These are phyloP conservation scores for Venusia cambrica DNA, from an alignment of 2,888 invertebrate genomes.

Conservation along the genomic window DNA sequence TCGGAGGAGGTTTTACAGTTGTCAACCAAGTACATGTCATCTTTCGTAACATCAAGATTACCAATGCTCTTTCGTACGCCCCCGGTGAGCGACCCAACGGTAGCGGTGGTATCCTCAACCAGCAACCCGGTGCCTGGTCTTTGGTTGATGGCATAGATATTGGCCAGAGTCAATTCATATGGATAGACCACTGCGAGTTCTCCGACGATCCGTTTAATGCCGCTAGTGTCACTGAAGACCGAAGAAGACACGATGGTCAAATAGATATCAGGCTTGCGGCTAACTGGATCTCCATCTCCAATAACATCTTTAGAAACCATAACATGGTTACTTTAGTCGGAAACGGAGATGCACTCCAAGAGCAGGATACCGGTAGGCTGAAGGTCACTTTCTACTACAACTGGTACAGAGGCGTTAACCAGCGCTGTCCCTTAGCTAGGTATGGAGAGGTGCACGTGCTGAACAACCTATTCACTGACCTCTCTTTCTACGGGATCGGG, in stretches of 20 bases:
- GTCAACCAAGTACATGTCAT: slow-evolving; percentile 5
- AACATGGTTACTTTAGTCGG: slow-evolving; percentile 22
- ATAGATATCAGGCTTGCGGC: slow-evolving; percentile 18
- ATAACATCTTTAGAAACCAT: slow-evolving; percentile 27
- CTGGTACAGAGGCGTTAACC: slow-evolving; percentile 22
- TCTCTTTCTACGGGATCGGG: slow-evolving; percentile 16
- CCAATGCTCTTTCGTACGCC: slow-evolving; percentile 21
- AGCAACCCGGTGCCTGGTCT: slow-evolving; percentile 15
- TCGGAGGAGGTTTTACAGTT: slow-evolving; percentile 15
- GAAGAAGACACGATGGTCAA: slow-evolving; percentile 26
- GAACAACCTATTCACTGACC: slow-evolving; percentile 27
- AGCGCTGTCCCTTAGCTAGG: slow-evolving; percentile 24
- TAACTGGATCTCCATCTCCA: slow-evolving; percentile 19
- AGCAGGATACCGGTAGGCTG: slow-evolving; percentile 15
- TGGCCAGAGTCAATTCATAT: slow-evolving; percentile 2
- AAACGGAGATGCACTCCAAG: slow-evolving; percentile 13
- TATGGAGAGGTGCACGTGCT: slow-evolving; percentile 24
- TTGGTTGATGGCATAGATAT: slow-evolving; percentile 15
- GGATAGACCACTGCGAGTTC: slow-evolving; percentile 23
- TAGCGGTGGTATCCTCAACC: slow-evolving; percentile 19
- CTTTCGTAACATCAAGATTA: slow-evolving; percentile 18
- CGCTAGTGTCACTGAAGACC: neutral
- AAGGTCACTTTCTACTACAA: slow-evolving; percentile 18
- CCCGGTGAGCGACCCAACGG: slow-evolving; percentile 21
- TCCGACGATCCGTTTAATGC: slow-evolving; percentile 25